Conservation (phyloP, 2,888 invertebrate species). For the Catocala fraxini region DNA sequence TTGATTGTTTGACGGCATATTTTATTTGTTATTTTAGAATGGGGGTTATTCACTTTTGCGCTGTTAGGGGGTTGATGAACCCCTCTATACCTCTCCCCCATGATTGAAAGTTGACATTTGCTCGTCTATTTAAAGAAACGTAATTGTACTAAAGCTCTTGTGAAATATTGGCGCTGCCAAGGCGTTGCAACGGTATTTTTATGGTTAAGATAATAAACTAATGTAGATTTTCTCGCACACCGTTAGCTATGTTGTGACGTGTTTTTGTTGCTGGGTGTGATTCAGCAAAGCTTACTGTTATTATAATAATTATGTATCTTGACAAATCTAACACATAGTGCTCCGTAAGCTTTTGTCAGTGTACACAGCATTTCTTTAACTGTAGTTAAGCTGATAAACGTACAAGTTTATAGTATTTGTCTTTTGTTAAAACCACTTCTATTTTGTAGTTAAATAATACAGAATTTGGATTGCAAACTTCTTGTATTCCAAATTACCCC, state of each 20-base stretch:
- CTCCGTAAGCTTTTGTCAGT: too few species aligned
- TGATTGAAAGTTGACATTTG: constrained; percentile 60
- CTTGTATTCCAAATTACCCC: too few species aligned
- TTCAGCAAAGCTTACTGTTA: too few species aligned
- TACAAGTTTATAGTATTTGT: too few species aligned
- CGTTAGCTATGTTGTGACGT: constrained; percentile 20
- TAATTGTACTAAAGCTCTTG: constrained; percentile 27
- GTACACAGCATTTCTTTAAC: too few species aligned
- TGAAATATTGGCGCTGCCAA: constrained; percentile 37
- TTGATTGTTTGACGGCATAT: constrained; percentile 58
- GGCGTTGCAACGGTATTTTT: constrained; percentile 32
- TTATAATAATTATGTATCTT: too few species aligned
- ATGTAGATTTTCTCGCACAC: constrained; percentile 9
- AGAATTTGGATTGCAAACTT: too few species aligned
- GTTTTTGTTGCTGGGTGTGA: too few species aligned
- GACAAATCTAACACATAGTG: too few species aligned
- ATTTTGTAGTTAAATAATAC: too few species aligned
- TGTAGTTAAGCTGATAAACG: too few species aligned
- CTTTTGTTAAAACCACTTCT: too few species aligned
- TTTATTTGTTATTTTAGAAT: constrained; percentile 60
- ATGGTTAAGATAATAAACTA: constrained; percentile 10
- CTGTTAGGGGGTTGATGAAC: constrained; percentile 33
- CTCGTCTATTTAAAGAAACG: constrained; percentile 46
- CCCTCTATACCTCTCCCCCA: constrained; percentile 47
- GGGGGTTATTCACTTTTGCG: constrained; percentile 40